Percentiles rank a stretch among this genome's conserved stretches.
Conservation (phyloP, 2,888 invertebrate species). For the Aleiodes alternator region DNA sequence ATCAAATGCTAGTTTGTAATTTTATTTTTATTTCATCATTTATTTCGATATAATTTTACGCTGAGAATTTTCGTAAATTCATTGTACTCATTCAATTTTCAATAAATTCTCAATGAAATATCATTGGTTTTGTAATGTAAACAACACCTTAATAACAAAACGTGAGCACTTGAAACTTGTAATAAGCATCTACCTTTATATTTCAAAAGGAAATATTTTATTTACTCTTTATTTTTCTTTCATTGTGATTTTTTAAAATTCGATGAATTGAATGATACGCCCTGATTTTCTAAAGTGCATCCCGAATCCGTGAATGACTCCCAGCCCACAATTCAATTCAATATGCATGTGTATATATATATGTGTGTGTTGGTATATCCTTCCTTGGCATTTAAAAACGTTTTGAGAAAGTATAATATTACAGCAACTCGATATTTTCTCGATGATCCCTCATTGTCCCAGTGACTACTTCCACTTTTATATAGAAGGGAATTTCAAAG, state of each 20-base stretch:
- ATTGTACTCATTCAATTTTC: slow-evolving; percentile 12
- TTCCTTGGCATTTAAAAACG: slow-evolving; percentile 70
- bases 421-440: slow-evolving; percentile 74
- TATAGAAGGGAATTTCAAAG: neutral
- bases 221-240: neutral
- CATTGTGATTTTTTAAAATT: neutral
- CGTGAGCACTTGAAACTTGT: too few relatives aligned
- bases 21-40: slow-evolving; percentile 68
- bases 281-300: slow-evolving; percentile 26
- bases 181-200: too few relatives aligned
- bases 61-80: neutral
- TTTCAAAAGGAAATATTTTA: neutral
- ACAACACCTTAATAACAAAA: neutral
- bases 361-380: slow-evolving; percentile 32
- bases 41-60: slow-evolving; percentile 47
- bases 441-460: slow-evolving; percentile 73
- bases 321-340: slow-evolving; percentile 27
- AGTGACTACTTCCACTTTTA: slow-evolving; percentile 24
- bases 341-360: neutral
- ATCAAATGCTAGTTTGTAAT: slow-evolving; percentile 74
- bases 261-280: slow-evolving; percentile 8
- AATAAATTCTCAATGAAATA: neutral
- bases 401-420: slow-evolving; percentile 71
- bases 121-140: neutral
- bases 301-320: slow-evolving; percentile 25